phyloP scores from a whole-genome alignment of 2,888 invertebrate genomes.

The Pseudeuparius sepicola region DNA sequence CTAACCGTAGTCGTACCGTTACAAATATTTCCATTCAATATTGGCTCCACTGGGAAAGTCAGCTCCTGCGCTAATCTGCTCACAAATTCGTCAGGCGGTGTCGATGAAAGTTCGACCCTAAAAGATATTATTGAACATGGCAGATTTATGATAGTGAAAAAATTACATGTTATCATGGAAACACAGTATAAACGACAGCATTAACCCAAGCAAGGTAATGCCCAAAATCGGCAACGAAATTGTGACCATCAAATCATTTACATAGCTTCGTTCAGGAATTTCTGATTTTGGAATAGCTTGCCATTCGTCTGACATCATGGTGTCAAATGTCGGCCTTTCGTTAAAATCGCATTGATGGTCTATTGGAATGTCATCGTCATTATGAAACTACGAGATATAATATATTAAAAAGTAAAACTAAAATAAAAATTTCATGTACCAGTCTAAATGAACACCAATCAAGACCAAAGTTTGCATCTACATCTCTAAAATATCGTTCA shows the following conservation, averaged over 20 bases:
- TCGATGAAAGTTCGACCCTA: too few relatives aligned
- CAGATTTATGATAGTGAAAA: too few relatives aligned
- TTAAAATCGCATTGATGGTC: constrained; percentile 34
- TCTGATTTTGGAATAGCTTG: constrained; percentile 48
- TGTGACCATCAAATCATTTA: constrained; percentile 57
- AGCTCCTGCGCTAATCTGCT: too few relatives aligned
- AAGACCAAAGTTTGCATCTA: constrained; percentile 63
- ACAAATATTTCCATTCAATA: too few relatives aligned
- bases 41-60: too few relatives aligned
- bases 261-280: constrained; percentile 59
- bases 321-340: constrained; percentile 19
- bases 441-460: constrained; percentile 87
- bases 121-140: too few relatives aligned
- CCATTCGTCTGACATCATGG: constrained; percentile 44
- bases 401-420: constrained; percentile 5
- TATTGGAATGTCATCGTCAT: constrained; percentile 34
- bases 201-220: constrained; percentile 53
- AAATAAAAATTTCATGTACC: constrained; percentile 42
- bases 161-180: constrained; percentile 71
- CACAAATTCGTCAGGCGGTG: too few relatives aligned
- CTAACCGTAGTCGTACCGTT: neutral
- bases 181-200: constrained; percentile 63
- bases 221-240: constrained; percentile 60
- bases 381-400: constrained; percentile 28
- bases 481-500: constrained; percentile 70